phyloP scores from a whole-genome alignment of 2,888 invertebrate genomes.

The Drosophila neotestacea region DNA sequence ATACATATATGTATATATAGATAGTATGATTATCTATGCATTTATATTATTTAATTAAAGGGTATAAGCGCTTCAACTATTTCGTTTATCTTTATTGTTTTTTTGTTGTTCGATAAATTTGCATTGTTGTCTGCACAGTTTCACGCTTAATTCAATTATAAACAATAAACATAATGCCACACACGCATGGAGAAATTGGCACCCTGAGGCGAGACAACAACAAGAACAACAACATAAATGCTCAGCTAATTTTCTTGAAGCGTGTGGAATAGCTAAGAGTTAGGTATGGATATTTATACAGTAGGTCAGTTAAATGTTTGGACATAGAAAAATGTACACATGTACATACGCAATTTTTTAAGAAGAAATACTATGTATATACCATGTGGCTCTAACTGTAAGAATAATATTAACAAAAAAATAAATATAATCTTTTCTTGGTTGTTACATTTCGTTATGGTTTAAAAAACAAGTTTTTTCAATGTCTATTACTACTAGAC shows the following conservation, averaged over 20 bases:
- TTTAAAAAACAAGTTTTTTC: no score
- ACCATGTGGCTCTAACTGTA: no score
- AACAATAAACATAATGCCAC: conserved; percentile 70
- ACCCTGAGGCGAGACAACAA: conserved; percentile 51
- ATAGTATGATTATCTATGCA: background rate
- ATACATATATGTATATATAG: no score
- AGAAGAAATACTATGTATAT: no score
- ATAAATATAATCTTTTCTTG: no score
- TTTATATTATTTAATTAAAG: conserved; percentile 18
- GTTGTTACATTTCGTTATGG: no score
- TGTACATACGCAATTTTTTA: no score
- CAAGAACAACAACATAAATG: conserved; percentile 10
- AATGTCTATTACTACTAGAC: no score
- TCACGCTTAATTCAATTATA: conserved; percentile 76
- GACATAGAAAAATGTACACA: no score
- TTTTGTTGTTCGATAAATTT: conserved; percentile 40
- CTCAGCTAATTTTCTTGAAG: conserved; percentile 54
- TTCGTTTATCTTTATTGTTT: conserved; percentile 7
- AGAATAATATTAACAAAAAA: no score
- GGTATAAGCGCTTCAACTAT: conserved; percentile 22
- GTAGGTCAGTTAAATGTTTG: no score
- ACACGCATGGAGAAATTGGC: conserved; percentile 58
- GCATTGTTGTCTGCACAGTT: conserved; percentile 57
- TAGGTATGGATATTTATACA: background rate
- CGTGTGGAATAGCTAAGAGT: conserved; percentile 13